Conservation (phyloP, 2,797 vertebrate genomes). For the Chromis chromis region DNA sequence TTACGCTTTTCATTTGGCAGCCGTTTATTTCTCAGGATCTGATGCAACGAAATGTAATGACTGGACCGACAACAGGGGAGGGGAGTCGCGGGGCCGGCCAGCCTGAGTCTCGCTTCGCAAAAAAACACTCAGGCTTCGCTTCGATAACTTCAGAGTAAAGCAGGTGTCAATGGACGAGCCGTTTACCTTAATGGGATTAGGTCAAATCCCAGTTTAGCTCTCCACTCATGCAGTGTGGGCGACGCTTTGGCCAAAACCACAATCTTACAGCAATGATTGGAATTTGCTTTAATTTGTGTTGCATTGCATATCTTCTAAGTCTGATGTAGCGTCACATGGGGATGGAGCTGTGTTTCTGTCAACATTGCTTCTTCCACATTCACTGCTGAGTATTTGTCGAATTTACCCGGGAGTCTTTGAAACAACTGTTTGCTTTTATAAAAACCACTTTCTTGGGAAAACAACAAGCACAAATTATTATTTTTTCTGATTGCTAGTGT, state of each 20-base stretch:
- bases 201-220: conserved; percentile 65
- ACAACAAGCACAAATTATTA: conserved; percentile 13
- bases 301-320: neutral
- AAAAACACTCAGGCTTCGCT: conserved; percentile 53
- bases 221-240: conserved; percentile 37
- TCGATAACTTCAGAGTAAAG: conserved; percentile 58
- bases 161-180: conserved; percentile 77
- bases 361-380: conserved; percentile 9
- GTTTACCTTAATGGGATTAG: conserved; percentile 81
- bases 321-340: neutral
- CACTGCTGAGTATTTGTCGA: conserved; percentile 16
- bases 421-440: conserved; percentile 18
- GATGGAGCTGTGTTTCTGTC: neutral
- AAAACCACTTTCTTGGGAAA: conserved; percentile 8
- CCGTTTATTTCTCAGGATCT: conserved; percentile 53
- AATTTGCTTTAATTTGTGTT: conserved; percentile 12
- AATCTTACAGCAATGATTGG: neutral
- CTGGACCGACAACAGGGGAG: conserved; percentile 30
- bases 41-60: conserved; percentile 76
- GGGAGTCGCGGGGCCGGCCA: conserved; percentile 18
- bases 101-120: conserved; percentile 30
- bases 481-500: neutral
- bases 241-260: conserved; percentile 25
- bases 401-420: neutral
- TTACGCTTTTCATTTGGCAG: conserved; percentile 65